phyloP scores from a whole-genome alignment of 2,888 invertebrate species.

The Lasioglossum figueresi region DNA sequence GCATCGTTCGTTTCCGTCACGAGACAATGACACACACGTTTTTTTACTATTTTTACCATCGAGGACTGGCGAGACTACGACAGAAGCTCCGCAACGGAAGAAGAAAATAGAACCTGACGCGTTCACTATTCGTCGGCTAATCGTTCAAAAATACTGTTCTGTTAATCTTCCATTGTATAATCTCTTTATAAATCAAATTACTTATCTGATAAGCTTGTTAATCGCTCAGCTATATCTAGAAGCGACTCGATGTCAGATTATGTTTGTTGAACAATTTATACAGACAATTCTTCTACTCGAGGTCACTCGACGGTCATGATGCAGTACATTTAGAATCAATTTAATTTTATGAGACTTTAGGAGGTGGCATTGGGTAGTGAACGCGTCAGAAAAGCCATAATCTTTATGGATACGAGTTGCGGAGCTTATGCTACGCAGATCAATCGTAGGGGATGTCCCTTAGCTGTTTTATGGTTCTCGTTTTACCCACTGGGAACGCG shows the following conservation, averaged over 20 bases:
- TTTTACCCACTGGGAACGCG: not conserved
- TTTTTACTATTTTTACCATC: conserved; percentile 16
- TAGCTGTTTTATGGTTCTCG: conserved; percentile 2
- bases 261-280: not conserved
- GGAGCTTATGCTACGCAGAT: not conserved
- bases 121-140: not conserved
- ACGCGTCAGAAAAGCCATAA: not conserved
- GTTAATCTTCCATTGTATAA: not conserved
- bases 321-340: not conserved
- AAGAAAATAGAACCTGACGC: not conserved
- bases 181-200: not conserved
- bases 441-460: not conserved
- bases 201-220: not conserved
- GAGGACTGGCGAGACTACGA: not conserved
- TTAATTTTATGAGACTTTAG: not conserved
- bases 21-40: conserved; percentile 10
- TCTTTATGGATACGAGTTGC: not conserved
- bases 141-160: not conserved
- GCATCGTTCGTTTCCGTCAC: not conserved
- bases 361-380: not conserved
- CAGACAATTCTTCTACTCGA: not conserved
- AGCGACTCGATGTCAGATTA: not conserved
- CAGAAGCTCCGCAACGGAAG: not conserved
- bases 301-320: not conserved
- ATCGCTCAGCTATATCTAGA: not conserved